These are phyloP conservation scores for Strigamia crassipes DNA, from an alignment of 2,888 invertebrate genomes.

Conservation along the genomic window DNA sequence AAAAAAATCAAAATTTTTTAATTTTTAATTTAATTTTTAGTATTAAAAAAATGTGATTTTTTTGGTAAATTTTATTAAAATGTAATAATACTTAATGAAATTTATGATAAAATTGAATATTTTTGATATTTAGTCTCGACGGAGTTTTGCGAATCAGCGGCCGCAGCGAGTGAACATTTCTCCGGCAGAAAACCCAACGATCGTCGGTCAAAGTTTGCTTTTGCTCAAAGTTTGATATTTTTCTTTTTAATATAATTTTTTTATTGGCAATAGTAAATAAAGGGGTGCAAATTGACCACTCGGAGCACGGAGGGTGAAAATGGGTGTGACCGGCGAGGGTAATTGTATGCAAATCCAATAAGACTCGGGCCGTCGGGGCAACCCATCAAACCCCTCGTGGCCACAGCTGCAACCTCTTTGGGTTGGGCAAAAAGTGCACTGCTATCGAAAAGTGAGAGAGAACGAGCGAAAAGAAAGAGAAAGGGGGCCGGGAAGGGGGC, in stretches of 20 bases:
- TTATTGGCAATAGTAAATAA: neutral
- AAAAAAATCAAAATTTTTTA: too few relatives aligned
- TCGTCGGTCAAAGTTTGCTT: too few relatives aligned
- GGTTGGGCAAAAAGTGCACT: neutral
- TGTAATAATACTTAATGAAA: too few relatives aligned
- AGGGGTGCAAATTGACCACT: neutral
- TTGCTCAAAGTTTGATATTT: too few relatives aligned
- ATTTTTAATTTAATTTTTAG: too few relatives aligned
- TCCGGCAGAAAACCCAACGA: too few relatives aligned
- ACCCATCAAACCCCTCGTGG: neutral
- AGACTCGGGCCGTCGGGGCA: neutral
- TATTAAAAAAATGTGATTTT: too few relatives aligned
- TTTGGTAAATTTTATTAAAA: too few relatives aligned
- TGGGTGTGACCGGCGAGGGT: slow-evolving; percentile 21
- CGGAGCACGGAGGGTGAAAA: neutral
- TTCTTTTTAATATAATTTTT: neutral
- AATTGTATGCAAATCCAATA: slow-evolving; percentile 28
- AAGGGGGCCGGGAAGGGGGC: neutral
- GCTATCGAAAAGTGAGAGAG: neutral
- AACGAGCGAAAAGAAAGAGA: neutral
- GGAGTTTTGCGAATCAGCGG: too few relatives aligned
- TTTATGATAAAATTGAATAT: neutral
- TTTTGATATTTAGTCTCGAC: too few relatives aligned
- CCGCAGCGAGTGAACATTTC: too few relatives aligned
- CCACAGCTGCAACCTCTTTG: neutral